A percentile compares a stretch with the other conserved stretches of the same genome.
Conservation (phyloP, 2,888 invertebrate species). For the Leptopilina drosophilae region DNA sequence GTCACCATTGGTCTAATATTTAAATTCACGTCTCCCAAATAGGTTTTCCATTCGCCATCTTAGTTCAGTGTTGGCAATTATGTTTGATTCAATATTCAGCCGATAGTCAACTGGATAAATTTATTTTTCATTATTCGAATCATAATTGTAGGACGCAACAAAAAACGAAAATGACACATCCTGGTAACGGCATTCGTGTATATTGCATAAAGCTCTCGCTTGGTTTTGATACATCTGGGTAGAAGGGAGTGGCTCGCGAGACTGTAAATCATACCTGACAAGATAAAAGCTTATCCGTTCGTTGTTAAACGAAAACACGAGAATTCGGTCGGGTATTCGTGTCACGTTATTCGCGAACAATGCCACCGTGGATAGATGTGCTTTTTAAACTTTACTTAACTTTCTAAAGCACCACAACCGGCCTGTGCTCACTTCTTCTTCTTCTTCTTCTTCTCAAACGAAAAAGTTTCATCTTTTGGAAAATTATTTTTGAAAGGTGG, state of each 20-base stretch:
- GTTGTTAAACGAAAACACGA: conserved; percentile 38
- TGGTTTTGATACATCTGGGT: conserved; percentile 20
- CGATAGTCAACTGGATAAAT: no score
- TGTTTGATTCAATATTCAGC: no score
- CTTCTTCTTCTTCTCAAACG: no score
- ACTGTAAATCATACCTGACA: conserved; percentile 34
- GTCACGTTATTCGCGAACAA: conserved; percentile 37
- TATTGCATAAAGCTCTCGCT: background rate
- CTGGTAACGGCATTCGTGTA: no score
- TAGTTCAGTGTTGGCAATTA: no score
- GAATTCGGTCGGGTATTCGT: conserved; percentile 37
- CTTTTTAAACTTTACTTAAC: conserved; percentile 25
- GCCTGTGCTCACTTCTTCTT: background rate
- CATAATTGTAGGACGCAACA: conserved; percentile 25
- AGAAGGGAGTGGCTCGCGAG: conserved; percentile 18
- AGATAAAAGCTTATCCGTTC: conserved; percentile 37
- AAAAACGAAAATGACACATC: conserved; percentile 38
- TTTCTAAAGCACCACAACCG: conserved; percentile 12
- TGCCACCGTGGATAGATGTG: conserved; percentile 29
- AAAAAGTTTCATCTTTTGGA: conserved; percentile 3
- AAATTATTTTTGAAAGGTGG: conserved; percentile 27
- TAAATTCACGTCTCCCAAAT: no score
- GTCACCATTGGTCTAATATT: no score
- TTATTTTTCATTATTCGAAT: no score
- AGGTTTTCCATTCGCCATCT: no score